Base-by-base conservation (phyloP, 2,113 vertebrate species). In the Pionites leucogaster region DNA sequence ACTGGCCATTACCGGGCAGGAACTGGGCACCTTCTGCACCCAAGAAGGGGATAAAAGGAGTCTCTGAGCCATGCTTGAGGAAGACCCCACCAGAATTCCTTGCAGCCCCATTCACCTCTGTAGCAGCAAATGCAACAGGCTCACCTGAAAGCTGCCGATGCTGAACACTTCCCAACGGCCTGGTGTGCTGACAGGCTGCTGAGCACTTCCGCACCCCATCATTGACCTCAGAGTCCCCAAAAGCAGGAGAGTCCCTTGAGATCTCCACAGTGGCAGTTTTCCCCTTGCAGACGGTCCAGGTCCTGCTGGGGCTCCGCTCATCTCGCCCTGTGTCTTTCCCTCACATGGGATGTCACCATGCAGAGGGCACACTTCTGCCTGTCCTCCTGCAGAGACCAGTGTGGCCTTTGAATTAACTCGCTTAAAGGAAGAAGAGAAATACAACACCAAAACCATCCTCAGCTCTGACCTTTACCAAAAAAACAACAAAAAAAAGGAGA, bases 401-500 rank as follows among this genome's bases (percentile, higher is more conserved):
- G 3, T 18, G 80, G 63, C 44, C 49, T 4, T 72, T 39, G 55
- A 57, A 74, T 63, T 35, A 46, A 80, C 50, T 91, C 87, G 23
- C 46, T 82, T 27, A 47, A 76, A 86, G 27, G 62, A 72, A 92
- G 60, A 84, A 57, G 46, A 92, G 39, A 84, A 83, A 82, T 84
- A 95, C 46, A 93, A 92, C 95, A 93, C 70, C 71, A 87, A 93
- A 92, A 25, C 67, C 53, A 57, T 44, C 85, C 79, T 95, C 90
- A 91, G 76, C 86, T 97, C 93, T 95, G 94, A 96, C 97, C 93
- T 97, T 98, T 96, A 97, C 94, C 82, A 95, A 95, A 83, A 67
- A 46, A 63, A 31, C 90, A 49, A 24, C 55, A 39, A 17, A 33
- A 78, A 29, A 57, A 46, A 16, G 31, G 18, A 42, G 12, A 92